Evolutionary conservation across 2,797 vertebrate species (phyloP), one percentile per base, ranked within the genome.

Genomic region (Acrossocheilus fasciatus): DNA sequence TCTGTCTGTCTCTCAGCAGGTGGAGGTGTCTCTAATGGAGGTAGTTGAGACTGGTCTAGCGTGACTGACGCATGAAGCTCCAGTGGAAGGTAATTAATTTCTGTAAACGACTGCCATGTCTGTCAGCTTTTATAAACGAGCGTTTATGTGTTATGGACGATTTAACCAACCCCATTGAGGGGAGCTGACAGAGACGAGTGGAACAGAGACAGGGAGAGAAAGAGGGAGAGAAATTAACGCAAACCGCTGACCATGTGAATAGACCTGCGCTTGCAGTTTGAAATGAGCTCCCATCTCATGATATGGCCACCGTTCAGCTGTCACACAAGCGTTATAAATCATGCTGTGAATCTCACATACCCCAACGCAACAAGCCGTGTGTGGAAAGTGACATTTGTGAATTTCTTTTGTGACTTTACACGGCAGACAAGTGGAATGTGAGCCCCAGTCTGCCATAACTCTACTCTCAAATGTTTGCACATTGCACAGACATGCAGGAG

Each of bases 101-200:
- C 91, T 94, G 93, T 93, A 95, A 96, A 96, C 94, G 95, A 95
- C 94, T 89, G 92, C 93, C 94, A 94, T 93, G 94, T 95, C 95
- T 96, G 95, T 95, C 95, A 92, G 91, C 93, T 95, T 96, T 96
- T 96, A 95, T 96, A 96, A 96, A 96, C 92, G 94, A 95, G 94
- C 94, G 84, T 96, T 95, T 96, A 95, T 94, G 92, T 89, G 92
- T 94, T 94, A 95, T 94, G 95, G 95, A 95, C 95, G 94, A 96
- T 96, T 96, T 96, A 95, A 93, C 96, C 94, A 95, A 52, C 93
- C 94, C 91, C 92, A 92, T 91, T 93, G 94, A 93, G 94, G 91
- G 91, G 73, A 90, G 90, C 90, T 95, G 95, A 94, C 93, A 95
- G 92, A 93, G 94, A 94, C 82, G 91, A 91, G 93, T 90, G 36